phyloP scores from a whole-genome alignment of 2,113 vertebrate species.

The Halcyon senegalensis region DNA sequence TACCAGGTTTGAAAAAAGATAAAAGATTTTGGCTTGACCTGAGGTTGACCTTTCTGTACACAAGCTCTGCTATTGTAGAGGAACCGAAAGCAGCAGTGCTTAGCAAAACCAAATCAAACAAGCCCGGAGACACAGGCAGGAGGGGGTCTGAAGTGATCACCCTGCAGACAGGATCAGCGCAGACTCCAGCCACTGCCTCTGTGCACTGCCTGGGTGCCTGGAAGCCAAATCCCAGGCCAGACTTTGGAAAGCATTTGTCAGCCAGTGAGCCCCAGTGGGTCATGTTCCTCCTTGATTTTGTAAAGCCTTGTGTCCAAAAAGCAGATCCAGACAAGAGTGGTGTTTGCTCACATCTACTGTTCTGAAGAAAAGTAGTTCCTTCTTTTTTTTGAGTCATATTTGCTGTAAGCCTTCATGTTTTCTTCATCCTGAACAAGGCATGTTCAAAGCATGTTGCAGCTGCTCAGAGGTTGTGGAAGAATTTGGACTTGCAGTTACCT shows the following conservation, averaged over 20 bases:
- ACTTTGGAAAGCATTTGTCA: fast-evolving
- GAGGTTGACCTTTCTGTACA: conserved; percentile 56
- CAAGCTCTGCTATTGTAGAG: conserved; percentile 55
- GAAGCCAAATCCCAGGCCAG: neutral
- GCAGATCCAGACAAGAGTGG: neutral
- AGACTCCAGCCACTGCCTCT: neutral
- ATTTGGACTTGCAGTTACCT: conserved; percentile 56
- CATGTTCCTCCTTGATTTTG: fast-evolving
- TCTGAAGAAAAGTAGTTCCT: neutral
- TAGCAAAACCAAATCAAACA: conserved; percentile 65
- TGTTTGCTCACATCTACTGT: neutral
- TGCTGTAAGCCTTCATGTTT: conserved; percentile 7
- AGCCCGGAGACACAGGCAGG: neutral
- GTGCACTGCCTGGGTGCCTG: fast-evolving
- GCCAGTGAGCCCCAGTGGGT: fast-evolving
- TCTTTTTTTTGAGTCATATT: neutral
- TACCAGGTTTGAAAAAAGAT: conserved; percentile 22
- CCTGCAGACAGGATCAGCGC: neutral
- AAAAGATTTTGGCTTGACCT: conserved; percentile 59
- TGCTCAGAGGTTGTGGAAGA: conserved; percentile 19
- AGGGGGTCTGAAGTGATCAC: neutral
- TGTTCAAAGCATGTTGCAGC: conserved; percentile 37
- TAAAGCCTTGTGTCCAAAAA: neutral
- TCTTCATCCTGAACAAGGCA: conserved; percentile 27
- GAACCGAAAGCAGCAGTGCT: conserved; percentile 66